These are phyloP conservation scores for Hermodice carunculata DNA, from an alignment of 2,888 invertebrate genomes.

Conservation along the genomic window DNA sequence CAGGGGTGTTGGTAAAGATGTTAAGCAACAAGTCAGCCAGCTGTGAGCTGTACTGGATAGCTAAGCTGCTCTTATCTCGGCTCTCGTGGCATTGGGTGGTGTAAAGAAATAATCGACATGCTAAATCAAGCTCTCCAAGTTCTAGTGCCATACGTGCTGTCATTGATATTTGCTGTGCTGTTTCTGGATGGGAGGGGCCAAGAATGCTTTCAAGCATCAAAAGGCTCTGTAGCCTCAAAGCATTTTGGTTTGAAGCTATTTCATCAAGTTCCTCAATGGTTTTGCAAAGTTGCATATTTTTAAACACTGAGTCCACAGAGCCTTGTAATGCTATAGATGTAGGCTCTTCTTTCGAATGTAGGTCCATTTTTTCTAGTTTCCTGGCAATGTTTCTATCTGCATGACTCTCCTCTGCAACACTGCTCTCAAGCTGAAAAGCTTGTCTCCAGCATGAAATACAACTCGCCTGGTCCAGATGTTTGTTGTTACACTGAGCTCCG, in stretches of 20 bases:
- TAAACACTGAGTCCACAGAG: constrained; percentile 18
- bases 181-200: constrained; percentile 28
- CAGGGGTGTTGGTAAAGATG: constrained; percentile 7
- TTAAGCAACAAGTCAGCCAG: constrained; percentile 54
- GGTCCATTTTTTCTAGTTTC: too few relatives aligned
- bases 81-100: constrained; percentile 19
- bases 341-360: too few relatives aligned
- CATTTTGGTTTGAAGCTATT: constrained; percentile 44
- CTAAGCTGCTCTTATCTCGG: constrained; percentile 12
- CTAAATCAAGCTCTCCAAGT: constrained; percentile 19
- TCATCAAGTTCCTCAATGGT: constrained; percentile 46
- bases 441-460: constrained; percentile 28
- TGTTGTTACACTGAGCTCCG: constrained; percentile 34
- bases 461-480: constrained; percentile 16
- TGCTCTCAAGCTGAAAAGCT: constrained; percentile 5
- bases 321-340: too few relatives aligned
- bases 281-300: constrained; percentile 47
- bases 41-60: constrained; percentile 76
- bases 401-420: too few relatives aligned
- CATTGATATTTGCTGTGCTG: constrained; percentile 26
- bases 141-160: constrained; percentile 25
- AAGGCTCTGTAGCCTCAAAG: constrained; percentile 67
- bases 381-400: too few relatives aligned
- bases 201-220: constrained; percentile 29
- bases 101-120: constrained; percentile 30